Evolutionary conservation across 2,888 invertebrate genomes (phyloP).

Genomic region (Diloba caeruleocephala): DNA sequence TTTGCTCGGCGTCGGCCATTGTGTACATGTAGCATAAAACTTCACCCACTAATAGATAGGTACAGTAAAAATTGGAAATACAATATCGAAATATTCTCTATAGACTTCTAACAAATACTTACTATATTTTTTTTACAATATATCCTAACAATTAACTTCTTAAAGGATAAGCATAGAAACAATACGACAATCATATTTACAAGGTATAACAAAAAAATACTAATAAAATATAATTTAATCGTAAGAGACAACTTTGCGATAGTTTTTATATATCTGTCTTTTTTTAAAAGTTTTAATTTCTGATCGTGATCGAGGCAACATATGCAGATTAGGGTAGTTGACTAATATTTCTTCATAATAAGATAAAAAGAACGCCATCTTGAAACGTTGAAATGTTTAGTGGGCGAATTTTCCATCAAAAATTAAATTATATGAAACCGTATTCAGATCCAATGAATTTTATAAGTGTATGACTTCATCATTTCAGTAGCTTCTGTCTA

Average conservation of each 20-base stretch:
- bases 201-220: no score
- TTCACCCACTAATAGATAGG: neutral
- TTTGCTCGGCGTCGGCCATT: no score
- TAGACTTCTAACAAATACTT: conserved; percentile 11
- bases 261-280: conserved; percentile 27
- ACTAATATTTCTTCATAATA: no score
- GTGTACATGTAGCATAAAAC: no score
- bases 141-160: conserved; percentile 7
- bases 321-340: no score
- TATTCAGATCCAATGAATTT: no score
- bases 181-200: conserved; percentile 13
- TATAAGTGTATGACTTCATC: no score
- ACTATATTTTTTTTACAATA: conserved; percentile 16
- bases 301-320: neutral
- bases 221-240: neutral
- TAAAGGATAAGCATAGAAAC: conserved; percentile 7
- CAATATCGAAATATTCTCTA: conserved; percentile 1
- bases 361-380: no score
- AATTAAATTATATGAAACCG: no score
- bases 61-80: conserved; percentile 2
- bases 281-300: conserved; percentile 20
- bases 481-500: no score
- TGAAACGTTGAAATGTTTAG: no score
- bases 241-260: neutral
- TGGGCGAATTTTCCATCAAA: no score